Percentiles rank a stretch among this genome's conserved stretches.
Evolutionary conservation across 53 echinoderm and acorn worm species (phyloP).

Genomic region (Hippasteria phrygiana): DNA sequence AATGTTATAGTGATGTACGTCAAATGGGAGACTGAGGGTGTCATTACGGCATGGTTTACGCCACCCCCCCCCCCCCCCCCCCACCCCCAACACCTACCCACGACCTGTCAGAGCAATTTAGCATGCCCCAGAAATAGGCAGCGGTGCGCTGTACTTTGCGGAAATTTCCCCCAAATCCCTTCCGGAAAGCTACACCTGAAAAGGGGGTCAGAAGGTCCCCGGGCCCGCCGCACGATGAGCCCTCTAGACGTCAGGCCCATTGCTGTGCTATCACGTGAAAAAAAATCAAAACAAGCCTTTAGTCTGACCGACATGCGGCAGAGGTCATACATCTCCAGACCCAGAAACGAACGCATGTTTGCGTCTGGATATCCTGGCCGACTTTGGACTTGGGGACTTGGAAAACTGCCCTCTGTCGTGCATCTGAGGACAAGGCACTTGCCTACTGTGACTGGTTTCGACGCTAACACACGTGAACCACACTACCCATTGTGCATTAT

Average conservation of each 20-base stretch:
- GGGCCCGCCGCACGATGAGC: not conserved
- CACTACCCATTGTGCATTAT: no score
- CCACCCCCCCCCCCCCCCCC: no score
- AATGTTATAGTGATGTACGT: no score
- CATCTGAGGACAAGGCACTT: not conserved
- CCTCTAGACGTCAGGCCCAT: not conserved
- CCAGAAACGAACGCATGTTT: not conserved
- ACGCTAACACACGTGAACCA: no score
- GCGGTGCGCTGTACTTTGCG: constrained; percentile 43
- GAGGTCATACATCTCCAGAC: not conserved
- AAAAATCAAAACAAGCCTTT: not conserved
- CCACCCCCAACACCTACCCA: no score
- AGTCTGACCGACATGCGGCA: constrained; percentile 9
- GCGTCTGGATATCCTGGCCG: not conserved
- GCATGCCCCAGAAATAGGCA: not conserved
- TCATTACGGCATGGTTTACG: no score
- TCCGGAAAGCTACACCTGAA: constrained; percentile 5
- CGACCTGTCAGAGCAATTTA: not conserved
- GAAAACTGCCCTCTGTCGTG: not conserved
- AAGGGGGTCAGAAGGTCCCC: constrained; percentile 12
- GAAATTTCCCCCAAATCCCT: constrained; percentile 40
- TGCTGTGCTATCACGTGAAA: not conserved
- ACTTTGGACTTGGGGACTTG: not conserved
- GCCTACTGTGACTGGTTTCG: no score
- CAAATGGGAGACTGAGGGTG: no score